Conservation (phyloP, 2,888 invertebrate genomes). For the Clepsis dumicolana region DNA sequence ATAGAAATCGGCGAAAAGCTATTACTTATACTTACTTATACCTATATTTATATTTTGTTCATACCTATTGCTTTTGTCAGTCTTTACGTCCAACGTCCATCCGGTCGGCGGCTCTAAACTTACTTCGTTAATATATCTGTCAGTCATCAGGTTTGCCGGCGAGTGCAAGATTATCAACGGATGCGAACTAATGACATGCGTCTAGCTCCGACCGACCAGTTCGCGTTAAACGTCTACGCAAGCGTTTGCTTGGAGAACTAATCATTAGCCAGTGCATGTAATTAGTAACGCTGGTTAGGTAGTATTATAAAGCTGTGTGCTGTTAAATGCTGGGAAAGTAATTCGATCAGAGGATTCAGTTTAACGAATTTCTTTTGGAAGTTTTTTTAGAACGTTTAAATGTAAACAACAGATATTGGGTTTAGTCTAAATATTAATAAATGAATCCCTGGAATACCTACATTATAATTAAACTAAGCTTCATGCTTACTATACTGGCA, state of each 20-base stretch:
- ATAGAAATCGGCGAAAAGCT: background rate
- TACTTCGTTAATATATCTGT: conserved; percentile 53
- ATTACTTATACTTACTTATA: too few relatives aligned
- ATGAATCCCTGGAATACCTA: too few relatives aligned
- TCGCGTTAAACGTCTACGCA: conserved; percentile 10
- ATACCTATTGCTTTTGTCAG: conserved; percentile 22
- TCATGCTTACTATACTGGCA: too few relatives aligned
- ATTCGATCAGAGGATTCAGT: too few relatives aligned
- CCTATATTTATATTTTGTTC: conserved; percentile 12
- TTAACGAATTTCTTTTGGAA: too few relatives aligned
- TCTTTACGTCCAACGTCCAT: conserved; percentile 18
- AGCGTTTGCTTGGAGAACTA: conserved; percentile 7
- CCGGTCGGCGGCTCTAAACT: conserved; percentile 44
- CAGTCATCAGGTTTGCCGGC: conserved; percentile 44
- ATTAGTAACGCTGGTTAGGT: conserved; percentile 18
- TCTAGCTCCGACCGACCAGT: conserved; percentile 11
- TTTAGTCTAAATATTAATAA: too few relatives aligned
- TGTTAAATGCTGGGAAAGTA: too few relatives aligned
- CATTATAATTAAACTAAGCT: too few relatives aligned
- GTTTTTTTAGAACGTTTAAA: too few relatives aligned
- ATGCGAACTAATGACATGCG: conserved; percentile 31
- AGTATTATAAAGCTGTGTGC: conserved; percentile 10
- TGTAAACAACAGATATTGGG: too few relatives aligned
- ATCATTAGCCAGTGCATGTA: conserved; percentile 6
- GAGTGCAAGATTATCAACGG: conserved; percentile 32